Evolutionary conservation across 2,797 vertebrate genomes (phyloP).

Genomic region (Chaetodon trifasciatus): DNA sequence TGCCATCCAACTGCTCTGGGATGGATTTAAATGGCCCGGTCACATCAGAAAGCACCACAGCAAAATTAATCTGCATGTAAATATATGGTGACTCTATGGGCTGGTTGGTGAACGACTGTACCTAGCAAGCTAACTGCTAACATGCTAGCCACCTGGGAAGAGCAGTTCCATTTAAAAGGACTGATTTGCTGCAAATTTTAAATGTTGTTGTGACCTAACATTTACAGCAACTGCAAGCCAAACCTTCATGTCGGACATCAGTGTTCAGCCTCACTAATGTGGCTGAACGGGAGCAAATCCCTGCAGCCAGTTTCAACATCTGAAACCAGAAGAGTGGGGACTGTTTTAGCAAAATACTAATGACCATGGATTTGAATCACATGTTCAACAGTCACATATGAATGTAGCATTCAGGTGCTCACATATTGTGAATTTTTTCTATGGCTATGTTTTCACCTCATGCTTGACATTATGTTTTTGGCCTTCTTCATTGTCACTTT

Average conservation of each 20-base stretch:
- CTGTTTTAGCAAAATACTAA: background rate
- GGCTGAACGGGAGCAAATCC: background rate
- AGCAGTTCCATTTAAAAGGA: background rate
- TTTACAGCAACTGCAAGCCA: background rate
- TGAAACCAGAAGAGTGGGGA: background rate
- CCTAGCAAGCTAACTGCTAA: too few relatives aligned
- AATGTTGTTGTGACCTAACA: background rate
- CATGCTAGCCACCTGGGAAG: too few relatives aligned
- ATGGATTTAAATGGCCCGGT: too few relatives aligned
- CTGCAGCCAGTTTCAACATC: background rate
- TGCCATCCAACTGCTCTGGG: too few relatives aligned
- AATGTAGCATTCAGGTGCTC: background rate
- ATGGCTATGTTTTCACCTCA: background rate
- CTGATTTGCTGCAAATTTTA: background rate
- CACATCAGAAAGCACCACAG: too few relatives aligned
- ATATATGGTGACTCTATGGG: too few relatives aligned
- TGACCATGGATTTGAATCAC: background rate
- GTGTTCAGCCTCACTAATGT: background rate
- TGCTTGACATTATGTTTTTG: slow-evolving; percentile 2
- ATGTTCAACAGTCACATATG: too few relatives aligned
- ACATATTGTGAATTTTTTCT: background rate
- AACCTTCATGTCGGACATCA: background rate
- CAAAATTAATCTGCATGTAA: too few relatives aligned
- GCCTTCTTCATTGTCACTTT: background rate
- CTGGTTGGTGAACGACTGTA: background rate